These are phyloP conservation scores for Paelopatides confundens DNA, from an alignment of 53 echinoderm and acorn worm species.

Conservation along the genomic window DNA sequence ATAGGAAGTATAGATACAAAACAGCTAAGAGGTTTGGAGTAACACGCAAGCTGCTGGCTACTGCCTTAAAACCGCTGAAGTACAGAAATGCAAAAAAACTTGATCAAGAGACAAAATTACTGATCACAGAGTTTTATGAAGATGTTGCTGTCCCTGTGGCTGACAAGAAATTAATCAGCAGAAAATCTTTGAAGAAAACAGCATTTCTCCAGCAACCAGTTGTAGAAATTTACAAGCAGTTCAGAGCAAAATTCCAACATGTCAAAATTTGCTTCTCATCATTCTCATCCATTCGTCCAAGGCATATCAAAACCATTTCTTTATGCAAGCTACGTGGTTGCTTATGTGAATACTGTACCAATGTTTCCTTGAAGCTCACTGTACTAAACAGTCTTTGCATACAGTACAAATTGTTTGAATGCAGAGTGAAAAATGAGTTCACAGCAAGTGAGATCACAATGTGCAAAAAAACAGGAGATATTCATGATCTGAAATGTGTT, in stretches of 20 bases:
- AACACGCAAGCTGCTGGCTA: not conserved
- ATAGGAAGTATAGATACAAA: no score
- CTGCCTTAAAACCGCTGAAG: not conserved
- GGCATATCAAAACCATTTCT: conserved; percentile 28
- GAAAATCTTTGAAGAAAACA: conserved; percentile 45
- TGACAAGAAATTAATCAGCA: conserved; percentile 56
- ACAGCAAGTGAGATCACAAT: conserved; percentile 13
- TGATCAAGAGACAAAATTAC: not conserved
- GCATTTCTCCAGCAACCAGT: conserved; percentile 54
- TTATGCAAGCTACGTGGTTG: not conserved
- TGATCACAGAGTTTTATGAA: not conserved
- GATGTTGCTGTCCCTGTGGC: conserved; percentile 3
- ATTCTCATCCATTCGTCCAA: conserved; percentile 59
- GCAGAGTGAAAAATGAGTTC: conserved; percentile 33
- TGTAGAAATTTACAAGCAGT: conserved; percentile 9
- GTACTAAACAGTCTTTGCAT: conserved; percentile 24
- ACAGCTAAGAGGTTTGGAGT: not conserved
- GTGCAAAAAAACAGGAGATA: conserved; percentile 38
- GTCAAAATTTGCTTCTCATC: conserved; percentile 47
- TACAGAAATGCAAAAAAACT: conserved; percentile 26
- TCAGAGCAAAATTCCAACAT: conserved; percentile 37
- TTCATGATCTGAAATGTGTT: no score
- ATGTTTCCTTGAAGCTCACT: not conserved
- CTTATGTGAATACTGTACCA: conserved; percentile 35
- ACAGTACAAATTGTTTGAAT: not conserved